Conservation (phyloP, 2,113 vertebrate species). For the Leiothrix lutea region DNA sequence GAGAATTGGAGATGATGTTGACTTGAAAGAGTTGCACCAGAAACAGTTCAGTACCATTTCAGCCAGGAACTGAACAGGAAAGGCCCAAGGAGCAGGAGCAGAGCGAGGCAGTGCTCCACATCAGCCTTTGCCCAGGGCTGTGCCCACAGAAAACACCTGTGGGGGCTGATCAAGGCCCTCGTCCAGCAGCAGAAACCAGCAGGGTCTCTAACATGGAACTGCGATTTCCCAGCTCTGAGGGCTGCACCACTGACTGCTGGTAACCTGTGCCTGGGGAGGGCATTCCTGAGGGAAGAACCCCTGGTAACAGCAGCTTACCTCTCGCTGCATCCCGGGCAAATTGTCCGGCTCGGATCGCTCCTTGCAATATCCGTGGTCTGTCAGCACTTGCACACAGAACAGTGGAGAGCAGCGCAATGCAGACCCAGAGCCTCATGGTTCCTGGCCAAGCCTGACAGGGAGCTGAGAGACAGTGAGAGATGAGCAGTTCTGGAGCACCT, state of each 20-base stretch:
- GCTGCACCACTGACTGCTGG: not conserved
- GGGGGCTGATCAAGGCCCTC: not conserved
- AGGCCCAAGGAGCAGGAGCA: not conserved
- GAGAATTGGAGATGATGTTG: not conserved
- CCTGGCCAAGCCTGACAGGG: not conserved
- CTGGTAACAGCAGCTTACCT: not conserved
- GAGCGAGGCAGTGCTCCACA: not conserved
- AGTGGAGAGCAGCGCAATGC: not conserved
- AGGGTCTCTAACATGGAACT: rapidly evolving
- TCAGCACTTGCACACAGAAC: not conserved
- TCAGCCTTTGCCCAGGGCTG: not conserved
- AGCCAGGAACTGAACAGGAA: not conserved
- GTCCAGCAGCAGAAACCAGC: not conserved
- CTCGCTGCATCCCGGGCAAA: not conserved
- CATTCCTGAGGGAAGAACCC: not conserved
- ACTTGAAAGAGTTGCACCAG: not conserved
- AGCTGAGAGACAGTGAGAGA: not conserved
- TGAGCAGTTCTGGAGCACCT: not conserved
- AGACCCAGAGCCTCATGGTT: conserved; percentile 32
- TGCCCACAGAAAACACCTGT: not conserved
- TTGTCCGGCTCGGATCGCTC: rapidly evolving
- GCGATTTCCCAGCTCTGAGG: rapidly evolving
- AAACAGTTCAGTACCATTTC: not conserved
- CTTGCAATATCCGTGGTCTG: rapidly evolving
- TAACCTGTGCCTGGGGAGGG: not conserved